Conservation (phyloP, 2,113 vertebrate species). For the Macquaria australasica region DNA sequence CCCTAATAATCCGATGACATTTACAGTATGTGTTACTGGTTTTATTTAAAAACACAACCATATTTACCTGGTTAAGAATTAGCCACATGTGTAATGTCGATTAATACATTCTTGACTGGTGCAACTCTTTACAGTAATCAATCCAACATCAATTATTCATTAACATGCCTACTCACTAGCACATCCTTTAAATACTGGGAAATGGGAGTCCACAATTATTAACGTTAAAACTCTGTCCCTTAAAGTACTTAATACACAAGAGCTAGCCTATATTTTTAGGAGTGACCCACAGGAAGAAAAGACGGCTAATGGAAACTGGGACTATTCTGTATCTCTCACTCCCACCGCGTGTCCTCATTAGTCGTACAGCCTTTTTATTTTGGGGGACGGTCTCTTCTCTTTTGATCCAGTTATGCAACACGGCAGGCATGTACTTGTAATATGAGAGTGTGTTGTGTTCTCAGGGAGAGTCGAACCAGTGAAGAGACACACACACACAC, state of each 20-base stretch:
- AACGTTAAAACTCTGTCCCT: slow-evolving; percentile 31
- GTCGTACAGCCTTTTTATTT: slow-evolving; percentile 70
- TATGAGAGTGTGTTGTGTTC: slow-evolving; percentile 65
- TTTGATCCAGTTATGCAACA: slow-evolving; percentile 81
- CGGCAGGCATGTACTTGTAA: slow-evolving; percentile 75
- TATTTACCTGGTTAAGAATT: slow-evolving; percentile 7
- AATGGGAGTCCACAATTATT: slow-evolving; percentile 11
- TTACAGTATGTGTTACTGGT: too few species aligned
- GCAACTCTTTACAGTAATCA: neutral
- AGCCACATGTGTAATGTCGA: neutral
- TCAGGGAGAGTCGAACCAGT: slow-evolving; percentile 51
- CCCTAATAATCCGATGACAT: neutral
- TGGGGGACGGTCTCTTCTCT: slow-evolving; percentile 70
- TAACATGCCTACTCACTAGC: neutral
- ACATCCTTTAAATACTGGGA: neutral
- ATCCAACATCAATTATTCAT: slow-evolving; percentile 37
- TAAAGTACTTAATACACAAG: slow-evolving; percentile 48
- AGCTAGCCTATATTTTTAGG: slow-evolving; percentile 69
- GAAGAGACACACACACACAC: slow-evolving; percentile 9
- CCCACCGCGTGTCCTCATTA: slow-evolving; percentile 81
- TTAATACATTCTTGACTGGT: neutral
- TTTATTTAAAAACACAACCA: neutral
- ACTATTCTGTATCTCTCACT: slow-evolving; percentile 74
- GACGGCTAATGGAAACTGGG: slow-evolving; percentile 79
- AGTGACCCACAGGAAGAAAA: slow-evolving; percentile 72